A percentile compares a stretch with the other conserved stretches of the same genome.
phyloP scores from a whole-genome alignment of 2,113 vertebrate genomes.

The Baryphthengus martii region DNA sequence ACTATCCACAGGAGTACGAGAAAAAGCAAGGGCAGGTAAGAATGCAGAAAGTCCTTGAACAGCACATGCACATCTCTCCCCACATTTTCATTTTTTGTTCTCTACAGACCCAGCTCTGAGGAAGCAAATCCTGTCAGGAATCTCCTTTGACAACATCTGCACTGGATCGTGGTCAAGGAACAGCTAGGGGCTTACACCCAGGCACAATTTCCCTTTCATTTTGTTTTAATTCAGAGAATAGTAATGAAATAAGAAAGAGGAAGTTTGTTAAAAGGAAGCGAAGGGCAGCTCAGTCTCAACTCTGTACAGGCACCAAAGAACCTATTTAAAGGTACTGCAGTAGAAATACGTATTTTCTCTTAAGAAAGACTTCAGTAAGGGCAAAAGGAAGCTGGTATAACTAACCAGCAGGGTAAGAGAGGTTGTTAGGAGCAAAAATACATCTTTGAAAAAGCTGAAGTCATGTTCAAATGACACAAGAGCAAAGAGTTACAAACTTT shows the following conservation, averaged over 20 bases:
- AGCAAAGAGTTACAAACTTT: background rate
- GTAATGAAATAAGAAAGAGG: background rate
- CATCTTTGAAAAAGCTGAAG: slow-evolving; percentile 4
- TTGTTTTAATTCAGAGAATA: background rate
- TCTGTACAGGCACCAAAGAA: background rate
- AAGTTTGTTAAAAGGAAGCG: background rate
- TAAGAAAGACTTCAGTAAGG: background rate
- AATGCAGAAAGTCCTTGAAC: background rate
- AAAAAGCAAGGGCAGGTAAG: background rate
- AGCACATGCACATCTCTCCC: background rate
- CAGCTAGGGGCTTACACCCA: background rate
- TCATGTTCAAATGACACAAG: background rate
- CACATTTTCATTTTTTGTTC: background rate
- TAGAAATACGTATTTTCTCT: background rate
- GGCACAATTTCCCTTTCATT: background rate
- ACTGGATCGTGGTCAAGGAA: background rate
- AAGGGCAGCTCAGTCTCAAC: background rate
- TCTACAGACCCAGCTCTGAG: background rate
- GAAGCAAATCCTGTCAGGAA: background rate
- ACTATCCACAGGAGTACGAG: background rate
- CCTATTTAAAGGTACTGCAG: background rate
- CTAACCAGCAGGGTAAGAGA: background rate
- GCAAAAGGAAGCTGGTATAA: background rate
- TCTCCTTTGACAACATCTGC: background rate
- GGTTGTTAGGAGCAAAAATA: slow-evolving; percentile 7